Conservation (phyloP, 2,888 invertebrate species). For the Tiphia femorata region DNA sequence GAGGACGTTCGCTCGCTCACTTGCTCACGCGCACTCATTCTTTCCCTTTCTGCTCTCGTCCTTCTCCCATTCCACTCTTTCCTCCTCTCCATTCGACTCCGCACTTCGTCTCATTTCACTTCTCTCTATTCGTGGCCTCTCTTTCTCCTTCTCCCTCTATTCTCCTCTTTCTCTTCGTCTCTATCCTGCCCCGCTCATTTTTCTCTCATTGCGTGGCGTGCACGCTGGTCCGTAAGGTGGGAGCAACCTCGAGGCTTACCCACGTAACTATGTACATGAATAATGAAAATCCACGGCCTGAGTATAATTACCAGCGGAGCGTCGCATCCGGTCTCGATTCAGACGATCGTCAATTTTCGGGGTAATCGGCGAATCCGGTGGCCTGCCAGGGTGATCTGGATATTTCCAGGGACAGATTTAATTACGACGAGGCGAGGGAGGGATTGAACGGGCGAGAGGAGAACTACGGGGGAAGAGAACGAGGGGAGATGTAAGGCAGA, state of each 20-base stretch:
- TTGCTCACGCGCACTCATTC: neutral
- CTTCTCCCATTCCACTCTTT: neutral
- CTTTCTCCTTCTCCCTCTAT: neutral
- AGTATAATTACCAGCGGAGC: conserved; percentile 55
- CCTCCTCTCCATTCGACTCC: neutral
- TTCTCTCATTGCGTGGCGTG: too few species aligned
- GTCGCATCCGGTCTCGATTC: conserved; percentile 55
- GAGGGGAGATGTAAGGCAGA: conserved; percentile 2
- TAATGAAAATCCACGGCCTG: conserved; percentile 56
- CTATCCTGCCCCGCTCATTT: neutral
- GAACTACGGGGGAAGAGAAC: conserved; percentile 11
- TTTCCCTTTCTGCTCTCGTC: neutral
- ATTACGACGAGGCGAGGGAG: conserved; percentile 25
- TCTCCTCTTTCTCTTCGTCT: neutral
- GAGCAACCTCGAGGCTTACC: conserved; percentile 40
- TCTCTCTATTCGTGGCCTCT: neutral
- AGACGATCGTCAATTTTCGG: conserved; percentile 44
- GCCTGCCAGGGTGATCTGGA: conserved; percentile 8
- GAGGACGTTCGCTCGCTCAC: conserved; percentile 25
- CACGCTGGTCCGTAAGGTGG: conserved; percentile 25
- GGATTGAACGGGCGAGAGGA: neutral
- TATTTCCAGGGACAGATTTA: conserved; percentile 38
- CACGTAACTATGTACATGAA: conserved; percentile 38
- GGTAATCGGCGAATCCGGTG: conserved; percentile 28
- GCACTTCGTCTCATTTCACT: neutral